phyloP scores from a whole-genome alignment of 2,797 vertebrate species.

The Coracias cyanogaster region DNA sequence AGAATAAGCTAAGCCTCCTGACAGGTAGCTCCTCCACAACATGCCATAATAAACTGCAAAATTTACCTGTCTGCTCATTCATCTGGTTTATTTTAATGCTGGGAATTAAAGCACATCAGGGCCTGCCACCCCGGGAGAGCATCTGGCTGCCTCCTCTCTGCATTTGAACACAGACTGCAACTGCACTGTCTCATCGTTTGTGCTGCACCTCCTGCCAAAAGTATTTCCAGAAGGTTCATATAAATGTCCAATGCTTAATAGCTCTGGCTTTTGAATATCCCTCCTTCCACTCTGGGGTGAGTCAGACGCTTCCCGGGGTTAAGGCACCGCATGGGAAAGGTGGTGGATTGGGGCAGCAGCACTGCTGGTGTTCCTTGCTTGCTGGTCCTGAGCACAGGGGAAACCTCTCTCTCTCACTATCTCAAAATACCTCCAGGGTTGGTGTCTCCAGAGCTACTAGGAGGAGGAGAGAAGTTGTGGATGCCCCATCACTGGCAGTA shows the following conservation, averaged over 20 bases:
- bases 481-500: background rate
- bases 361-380: background rate
- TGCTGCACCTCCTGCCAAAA: slow-evolving; percentile 49
- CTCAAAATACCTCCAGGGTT: background rate
- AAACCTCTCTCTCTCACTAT: background rate
- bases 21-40: background rate
- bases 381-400: accelerated
- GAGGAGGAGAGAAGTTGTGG: background rate
- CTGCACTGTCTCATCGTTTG: slow-evolving; percentile 25
- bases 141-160: slow-evolving; percentile 48
- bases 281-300: background rate
- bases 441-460: background rate
- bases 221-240: slow-evolving; percentile 58
- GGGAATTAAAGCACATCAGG: slow-evolving; percentile 46
- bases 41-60: background rate
- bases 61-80: slow-evolving; percentile 66
- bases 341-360: background rate
- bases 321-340: background rate
- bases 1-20: background rate
- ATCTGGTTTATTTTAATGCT: slow-evolving; percentile 53
- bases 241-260: slow-evolving; percentile 21
- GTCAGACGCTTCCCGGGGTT: background rate
- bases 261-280: slow-evolving; percentile 6
- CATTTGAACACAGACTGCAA: background rate
- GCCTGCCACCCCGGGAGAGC: background rate